phyloP scores from a whole-genome alignment of 2,113 vertebrate species.

The Sinocyclocheilus grahami region DNA sequence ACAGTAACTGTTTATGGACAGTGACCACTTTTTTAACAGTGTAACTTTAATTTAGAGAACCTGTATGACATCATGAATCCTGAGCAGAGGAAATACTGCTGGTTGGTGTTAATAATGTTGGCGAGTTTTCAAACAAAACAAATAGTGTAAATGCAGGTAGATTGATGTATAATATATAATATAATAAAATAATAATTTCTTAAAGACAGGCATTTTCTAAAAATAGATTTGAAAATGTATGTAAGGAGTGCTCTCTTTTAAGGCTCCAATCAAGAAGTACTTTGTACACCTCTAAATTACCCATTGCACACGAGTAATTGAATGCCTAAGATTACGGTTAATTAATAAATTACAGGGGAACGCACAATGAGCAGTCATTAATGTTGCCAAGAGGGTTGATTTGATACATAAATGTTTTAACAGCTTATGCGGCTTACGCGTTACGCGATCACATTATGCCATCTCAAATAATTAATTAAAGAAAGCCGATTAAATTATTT shows the following conservation, averaged over 20 bases:
- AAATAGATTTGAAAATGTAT: slow-evolving; percentile 12
- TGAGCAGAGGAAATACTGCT: not conserved
- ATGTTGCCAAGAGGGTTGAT: slow-evolving; percentile 73
- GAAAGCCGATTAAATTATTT: slow-evolving; percentile 97
- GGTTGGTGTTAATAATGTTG: not conserved
- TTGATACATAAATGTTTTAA: slow-evolving; percentile 86
- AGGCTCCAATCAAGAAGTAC: slow-evolving; percentile 51
- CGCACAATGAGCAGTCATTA: slow-evolving; percentile 77
- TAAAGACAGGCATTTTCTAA: not conserved
- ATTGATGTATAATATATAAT: not conserved
- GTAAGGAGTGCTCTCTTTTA: slow-evolving; percentile 46
- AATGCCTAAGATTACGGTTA: slow-evolving; percentile 82
- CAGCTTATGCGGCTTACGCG: slow-evolving; percentile 66
- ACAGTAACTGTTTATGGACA: slow-evolving; percentile 64
- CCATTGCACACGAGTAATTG: slow-evolving; percentile 80
- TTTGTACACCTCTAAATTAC: slow-evolving; percentile 71
- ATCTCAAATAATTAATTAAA: slow-evolving; percentile 97
- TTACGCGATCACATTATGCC: slow-evolving; percentile 62
- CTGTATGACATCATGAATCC: slow-evolving; percentile 41
- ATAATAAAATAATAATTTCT: not conserved
- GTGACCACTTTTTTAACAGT: slow-evolving; percentile 59
- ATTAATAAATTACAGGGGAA: slow-evolving; percentile 93
- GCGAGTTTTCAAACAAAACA: not conserved
- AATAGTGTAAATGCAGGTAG: too few species aligned
- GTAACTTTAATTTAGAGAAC: slow-evolving; percentile 51